Base-by-base conservation (phyloP, 2,888 invertebrate species). In the Epinotia brunnichana region DNA sequence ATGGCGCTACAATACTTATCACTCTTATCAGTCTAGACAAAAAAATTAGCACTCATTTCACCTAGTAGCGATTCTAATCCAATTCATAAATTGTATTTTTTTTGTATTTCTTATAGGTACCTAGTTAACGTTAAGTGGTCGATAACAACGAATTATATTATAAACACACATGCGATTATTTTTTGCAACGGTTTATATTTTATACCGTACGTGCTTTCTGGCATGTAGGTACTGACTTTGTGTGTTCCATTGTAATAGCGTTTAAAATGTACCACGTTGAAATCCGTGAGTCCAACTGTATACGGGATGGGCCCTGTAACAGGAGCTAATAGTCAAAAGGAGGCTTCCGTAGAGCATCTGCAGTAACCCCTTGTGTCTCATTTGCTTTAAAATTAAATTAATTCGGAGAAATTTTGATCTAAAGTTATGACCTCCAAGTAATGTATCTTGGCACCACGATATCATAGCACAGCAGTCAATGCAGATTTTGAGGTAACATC, bases 171-270 rank as follows among this genome's bases (percentile, higher is more conserved):
- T 7, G 57, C 57, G 56, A 21, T 24, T 56, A 56, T 21, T 24
- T 56, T 56, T 13, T 19, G 13, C 13, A 11, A 21, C 21, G 53
- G 17, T 53, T 53, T 19, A 19, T n/a, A 48, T 7, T 48, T n/a
- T 48, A 48, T 48, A 56, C 56, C 21, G n/a, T 57, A 59, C 59
- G 59, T 59, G 59, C 29, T 59, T 59, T 39, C n/a, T 59, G 39
- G 35, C 59, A 59, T 59, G 39, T 59, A 15, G 9, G 9, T n/a
- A 29, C 10, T 48, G 48, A 48, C 48, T 48, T 48, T n/a, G n/a
- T 48, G 48, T 5, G 15, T 48, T n/a, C 48, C n/a, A 5, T 48
- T n/a, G 44, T n/a, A 48, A n/a, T n/a, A n/a, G n/a, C n/a, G 7
- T 48, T 48, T 48, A n/a, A 9, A 1, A n/a, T 48, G 15, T n/a